These are phyloP conservation scores for Rotaria magnacalcarata DNA, from an alignment of 2,888 invertebrate genomes.

Conservation along the genomic window DNA sequence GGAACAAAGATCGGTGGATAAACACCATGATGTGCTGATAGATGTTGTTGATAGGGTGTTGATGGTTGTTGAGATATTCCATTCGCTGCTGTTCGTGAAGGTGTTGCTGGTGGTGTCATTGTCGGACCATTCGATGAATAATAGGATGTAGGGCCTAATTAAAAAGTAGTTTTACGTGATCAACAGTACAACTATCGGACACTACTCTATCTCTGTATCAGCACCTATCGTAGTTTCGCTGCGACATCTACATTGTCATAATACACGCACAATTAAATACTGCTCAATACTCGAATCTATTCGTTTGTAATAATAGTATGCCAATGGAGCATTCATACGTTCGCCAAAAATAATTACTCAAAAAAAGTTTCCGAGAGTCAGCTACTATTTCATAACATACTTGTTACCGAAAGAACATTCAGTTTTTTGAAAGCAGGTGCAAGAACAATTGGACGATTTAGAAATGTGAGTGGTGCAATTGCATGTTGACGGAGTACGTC, in stretches of 20 bases:
- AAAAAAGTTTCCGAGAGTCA: no score
- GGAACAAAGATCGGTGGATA: neutral
- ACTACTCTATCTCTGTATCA: no score
- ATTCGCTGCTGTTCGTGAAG: neutral
- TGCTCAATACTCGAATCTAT: no score
- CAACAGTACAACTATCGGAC: no score
- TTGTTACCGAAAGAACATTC: neutral
- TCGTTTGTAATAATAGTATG: no score
- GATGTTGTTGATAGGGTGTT: neutral
- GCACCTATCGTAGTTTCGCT: no score
- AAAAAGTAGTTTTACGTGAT: neutral
- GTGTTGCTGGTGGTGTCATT: conserved; percentile 1
- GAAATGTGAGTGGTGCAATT: neutral
- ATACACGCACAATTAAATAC: no score
- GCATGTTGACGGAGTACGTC: neutral
- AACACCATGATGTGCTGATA: neutral
- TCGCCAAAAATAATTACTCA: no score
- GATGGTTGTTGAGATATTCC: neutral
- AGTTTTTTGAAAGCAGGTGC: neutral
- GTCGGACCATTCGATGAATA: neutral
- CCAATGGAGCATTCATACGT: no score
- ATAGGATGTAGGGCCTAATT: neutral
- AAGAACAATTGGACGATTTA: neutral
- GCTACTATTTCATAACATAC: neutral
- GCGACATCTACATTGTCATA: no score